phyloP scores from a whole-genome alignment of 2,888 invertebrate species.

The Microchrysa polita region DNA sequence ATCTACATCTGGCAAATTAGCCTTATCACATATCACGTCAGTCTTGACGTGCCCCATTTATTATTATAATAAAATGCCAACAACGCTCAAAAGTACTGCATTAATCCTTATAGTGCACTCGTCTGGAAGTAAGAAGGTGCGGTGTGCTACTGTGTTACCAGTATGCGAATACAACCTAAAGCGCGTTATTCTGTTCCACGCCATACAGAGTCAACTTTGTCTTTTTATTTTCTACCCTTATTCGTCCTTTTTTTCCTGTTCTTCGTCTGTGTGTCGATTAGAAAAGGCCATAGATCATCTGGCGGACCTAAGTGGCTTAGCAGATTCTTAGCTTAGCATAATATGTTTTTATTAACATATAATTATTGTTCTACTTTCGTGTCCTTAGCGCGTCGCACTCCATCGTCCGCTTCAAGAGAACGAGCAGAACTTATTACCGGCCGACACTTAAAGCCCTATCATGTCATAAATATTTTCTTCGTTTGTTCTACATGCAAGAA shows the following conservation, averaged over 20 bases:
- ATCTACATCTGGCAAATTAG: constrained; percentile 1
- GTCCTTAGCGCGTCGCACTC: background rate
- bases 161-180: too few species aligned
- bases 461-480: constrained; percentile 34
- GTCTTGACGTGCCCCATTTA: constrained; percentile 8
- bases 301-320: constrained; percentile 27
- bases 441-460: background rate
- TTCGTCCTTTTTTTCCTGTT: too few species aligned
- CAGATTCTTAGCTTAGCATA: constrained; percentile 11
- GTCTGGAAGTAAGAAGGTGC: constrained; percentile 16
- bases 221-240: background rate
- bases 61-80: constrained; percentile 23
- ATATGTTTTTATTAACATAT: constrained; percentile 39
- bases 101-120: constrained; percentile 13
- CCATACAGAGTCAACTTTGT: constrained; percentile 1
- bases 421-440: background rate
- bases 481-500: constrained; percentile 34
- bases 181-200: background rate
- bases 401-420: too few species aligned
- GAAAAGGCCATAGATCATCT: constrained; percentile 32
- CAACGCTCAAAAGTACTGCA: constrained; percentile 34
- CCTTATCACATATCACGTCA: background rate
- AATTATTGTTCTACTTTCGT: constrained; percentile 20
- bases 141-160: background rate
- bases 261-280: constrained; percentile 21